phyloP scores from a whole-genome alignment of 30 jellyfish, hydroid and myxozoan species.

The Pseudorhiza aurosa region DNA sequence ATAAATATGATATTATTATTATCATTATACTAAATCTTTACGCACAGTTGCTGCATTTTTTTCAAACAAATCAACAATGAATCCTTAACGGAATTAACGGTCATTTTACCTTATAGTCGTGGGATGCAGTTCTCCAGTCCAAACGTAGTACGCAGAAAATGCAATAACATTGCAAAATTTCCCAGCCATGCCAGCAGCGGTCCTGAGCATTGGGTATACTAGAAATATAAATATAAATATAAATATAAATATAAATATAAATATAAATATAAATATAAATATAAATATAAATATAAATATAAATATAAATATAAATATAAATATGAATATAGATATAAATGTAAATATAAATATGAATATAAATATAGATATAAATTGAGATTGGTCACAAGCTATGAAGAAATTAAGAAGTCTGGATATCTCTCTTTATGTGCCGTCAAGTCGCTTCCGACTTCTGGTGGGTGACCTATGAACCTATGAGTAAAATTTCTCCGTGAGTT shows the following conservation, averaged over 20 bases:
- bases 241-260: not conserved
- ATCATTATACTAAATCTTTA: too few relatives aligned
- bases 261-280: not conserved
- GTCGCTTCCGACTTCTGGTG: too few relatives aligned
- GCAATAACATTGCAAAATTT: constrained; percentile 64
- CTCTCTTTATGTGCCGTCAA: too few relatives aligned
- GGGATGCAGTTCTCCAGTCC: constrained; percentile 89
- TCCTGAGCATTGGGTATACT: constrained; percentile 57
- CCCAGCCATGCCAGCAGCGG: constrained; percentile 81
- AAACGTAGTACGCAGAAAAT: constrained; percentile 66
- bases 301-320: not conserved
- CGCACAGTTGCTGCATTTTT: too few relatives aligned
- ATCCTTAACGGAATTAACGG: too few relatives aligned
- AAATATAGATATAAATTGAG: too few relatives aligned
- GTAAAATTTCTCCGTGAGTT: too few relatives aligned
- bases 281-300: not conserved
- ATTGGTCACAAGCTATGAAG: too few relatives aligned
- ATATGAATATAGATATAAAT: not conserved
- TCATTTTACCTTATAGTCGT: constrained; percentile 88
- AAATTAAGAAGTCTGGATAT: too few relatives aligned
- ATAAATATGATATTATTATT: too few relatives aligned
- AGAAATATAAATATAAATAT: not conserved
- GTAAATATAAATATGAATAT: not conserved
- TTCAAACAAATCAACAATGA: too few relatives aligned
- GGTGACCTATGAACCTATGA: too few relatives aligned